These are phyloP conservation scores for Monarcha castaneiventris DNA, from an alignment of 2,113 vertebrate species.

Conservation along the genomic window DNA sequence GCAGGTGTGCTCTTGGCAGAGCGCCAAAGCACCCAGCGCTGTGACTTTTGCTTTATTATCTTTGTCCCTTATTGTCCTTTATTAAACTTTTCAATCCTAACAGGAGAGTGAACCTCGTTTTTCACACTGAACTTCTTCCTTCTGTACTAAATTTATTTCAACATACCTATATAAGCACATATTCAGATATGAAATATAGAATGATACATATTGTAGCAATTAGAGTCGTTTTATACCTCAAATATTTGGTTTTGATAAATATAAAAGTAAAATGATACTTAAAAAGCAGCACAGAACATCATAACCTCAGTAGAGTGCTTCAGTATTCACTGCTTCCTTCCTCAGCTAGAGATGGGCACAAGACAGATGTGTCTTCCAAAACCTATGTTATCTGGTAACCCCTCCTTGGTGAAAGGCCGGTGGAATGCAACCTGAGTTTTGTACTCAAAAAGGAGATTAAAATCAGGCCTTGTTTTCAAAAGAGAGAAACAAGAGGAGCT, in stretches of 20 bases:
- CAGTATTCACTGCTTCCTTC: too few relatives aligned
- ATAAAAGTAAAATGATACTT: background rate
- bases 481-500: accelerated
- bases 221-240: background rate
- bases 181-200: background rate
- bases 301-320: background rate
- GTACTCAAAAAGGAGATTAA: background rate
- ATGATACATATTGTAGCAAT: background rate
- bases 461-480: background rate
- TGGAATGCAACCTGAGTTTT: background rate
- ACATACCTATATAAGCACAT: too few relatives aligned
- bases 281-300: background rate
- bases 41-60: too few relatives aligned
- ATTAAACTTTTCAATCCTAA: too few relatives aligned
- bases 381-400: background rate
- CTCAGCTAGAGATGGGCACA: background rate
- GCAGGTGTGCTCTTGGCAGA: too few relatives aligned
- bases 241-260: background rate
- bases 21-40: too few relatives aligned
- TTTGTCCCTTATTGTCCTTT: too few relatives aligned
- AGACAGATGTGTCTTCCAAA: background rate
- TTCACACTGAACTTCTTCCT: background rate
- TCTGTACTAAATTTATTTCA: background rate
- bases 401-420: background rate
- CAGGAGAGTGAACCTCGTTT: too few relatives aligned